Percentiles rank a stretch among this genome's conserved stretches.
Evolutionary conservation across 2,797 vertebrate genomes (phyloP).

Genomic region (Parotocinclus haroldoi): DNA sequence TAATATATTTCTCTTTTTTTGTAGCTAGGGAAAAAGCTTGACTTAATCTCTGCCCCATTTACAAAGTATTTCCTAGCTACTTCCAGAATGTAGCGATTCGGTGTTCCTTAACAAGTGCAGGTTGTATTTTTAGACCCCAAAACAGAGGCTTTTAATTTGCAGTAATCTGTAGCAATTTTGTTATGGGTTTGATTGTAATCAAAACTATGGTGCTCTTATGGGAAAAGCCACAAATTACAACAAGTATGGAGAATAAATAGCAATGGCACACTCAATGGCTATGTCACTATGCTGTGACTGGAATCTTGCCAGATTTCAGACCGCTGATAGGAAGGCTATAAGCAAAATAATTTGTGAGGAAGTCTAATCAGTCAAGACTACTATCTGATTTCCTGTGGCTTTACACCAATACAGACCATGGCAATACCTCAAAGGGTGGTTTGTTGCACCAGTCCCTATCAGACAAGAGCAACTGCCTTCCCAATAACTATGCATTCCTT

Average conservation of each 20-base stretch:
- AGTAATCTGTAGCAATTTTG: constrained; percentile 72
- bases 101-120: constrained; percentile 42
- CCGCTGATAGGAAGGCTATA: constrained; percentile 31
- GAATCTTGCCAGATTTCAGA: constrained; percentile 22
- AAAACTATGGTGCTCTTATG: constrained; percentile 60
- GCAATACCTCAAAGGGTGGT: constrained; percentile 7
- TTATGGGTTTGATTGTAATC: constrained; percentile 60
- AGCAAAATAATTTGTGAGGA: constrained; percentile 45
- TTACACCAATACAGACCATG: constrained; percentile 33
- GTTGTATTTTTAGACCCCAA: constrained; percentile 61
- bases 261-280: constrained; percentile 66
- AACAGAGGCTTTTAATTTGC: constrained; percentile 62
- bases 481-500: constrained; percentile 34
- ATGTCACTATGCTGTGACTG: constrained; percentile 54
- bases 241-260: constrained; percentile 62
- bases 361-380: constrained; percentile 57
- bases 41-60: constrained; percentile 25
- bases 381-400: constrained; percentile 67
- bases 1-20: constrained; percentile 41
- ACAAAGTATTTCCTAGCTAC: constrained; percentile 26
- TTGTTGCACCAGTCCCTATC: constrained; percentile 32
- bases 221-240: constrained; percentile 69
- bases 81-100: constrained; percentile 35
- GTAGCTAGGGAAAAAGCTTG: constrained; percentile 24
- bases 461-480: constrained; percentile 36